Base-by-base conservation (phyloP, 2,113 vertebrate species). In the Melanerpes formicivorus region DNA sequence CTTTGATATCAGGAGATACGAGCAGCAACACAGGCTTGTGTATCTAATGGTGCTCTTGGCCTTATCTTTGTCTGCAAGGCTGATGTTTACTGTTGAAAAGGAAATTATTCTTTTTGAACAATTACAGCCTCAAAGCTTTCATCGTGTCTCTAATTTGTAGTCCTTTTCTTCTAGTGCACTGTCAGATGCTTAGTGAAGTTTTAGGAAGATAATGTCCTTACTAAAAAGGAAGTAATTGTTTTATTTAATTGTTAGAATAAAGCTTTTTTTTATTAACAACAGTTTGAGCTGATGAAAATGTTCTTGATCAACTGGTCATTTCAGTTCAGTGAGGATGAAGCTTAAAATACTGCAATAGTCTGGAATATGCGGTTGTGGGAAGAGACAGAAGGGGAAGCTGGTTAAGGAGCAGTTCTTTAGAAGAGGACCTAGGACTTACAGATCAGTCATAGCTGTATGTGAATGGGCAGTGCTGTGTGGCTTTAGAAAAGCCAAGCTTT, bases 41-140 rank as follows among this genome's bases (percentile, higher is more conserved):
- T 92, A 54, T 76, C 72, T 91, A 72, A 83, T 50, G 86, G 90
- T 93, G 77, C 48, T 64, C 65, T 78, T 66, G 83, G 84, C 22
- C 85, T 88, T 87, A 90, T 73, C 29, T 64, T 86, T 80, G 71
- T 84, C 92, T 90, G 86, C 78, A 83, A 91, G 90, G 60, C 91
- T 72, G 74, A 56, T 94, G 81, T 95, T 96, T 95, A 93, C 92
- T 66, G 90, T 90, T 90, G 60, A 87, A 95, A 90, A 95, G 93
- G 76, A 97, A 97, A 96, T 91, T 62, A 84, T 65, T 96, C 72
- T 94, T 96, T 96, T 92, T 92, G 93, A 96, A 96, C 80, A 95
- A 90, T 79, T 66, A 86, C 32, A 91, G 56, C 40, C 74, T 88
- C 70, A 76, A 81, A 95, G 92, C 78, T 93, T 93, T 95, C 87